Percentiles rank a stretch among this genome's conserved stretches.
Evolutionary conservation across 2,888 invertebrate genomes (phyloP).

Genomic region (Sicus ferrugineus): DNA sequence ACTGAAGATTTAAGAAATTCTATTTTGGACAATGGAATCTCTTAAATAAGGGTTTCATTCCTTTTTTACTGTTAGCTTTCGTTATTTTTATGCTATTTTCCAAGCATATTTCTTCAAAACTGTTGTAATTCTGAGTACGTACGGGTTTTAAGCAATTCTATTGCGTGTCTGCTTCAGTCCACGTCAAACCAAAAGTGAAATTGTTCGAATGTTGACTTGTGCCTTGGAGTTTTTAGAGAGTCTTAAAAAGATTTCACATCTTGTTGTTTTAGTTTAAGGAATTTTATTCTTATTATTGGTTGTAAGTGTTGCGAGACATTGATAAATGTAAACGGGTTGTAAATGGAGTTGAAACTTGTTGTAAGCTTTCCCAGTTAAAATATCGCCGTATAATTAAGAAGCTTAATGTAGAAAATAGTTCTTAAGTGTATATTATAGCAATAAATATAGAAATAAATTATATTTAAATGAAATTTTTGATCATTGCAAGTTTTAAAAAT

Average conservation of each 20-base stretch:
- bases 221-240: slow-evolving; percentile 55
- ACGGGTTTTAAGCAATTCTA: background rate
- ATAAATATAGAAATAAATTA: too few species aligned
- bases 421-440: too few species aligned
- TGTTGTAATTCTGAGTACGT: background rate
- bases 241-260: background rate
- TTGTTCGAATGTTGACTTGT: slow-evolving; percentile 65
- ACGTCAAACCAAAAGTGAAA: slow-evolving; percentile 35
- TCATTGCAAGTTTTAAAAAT: too few species aligned
- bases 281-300: too few species aligned
- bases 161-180: background rate
- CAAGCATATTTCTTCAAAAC: slow-evolving; percentile 6
- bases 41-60: background rate
- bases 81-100: background rate
- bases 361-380: too few species aligned
- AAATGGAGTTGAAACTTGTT: too few species aligned
- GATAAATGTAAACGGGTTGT: too few species aligned
- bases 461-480: too few species aligned
- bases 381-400: too few species aligned
- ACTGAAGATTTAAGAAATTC: slow-evolving; percentile 2
- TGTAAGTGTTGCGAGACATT: too few species aligned
- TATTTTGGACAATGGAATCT: background rate
- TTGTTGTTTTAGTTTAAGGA: slow-evolving; percentile 6
- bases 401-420: too few species aligned
- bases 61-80: background rate